Conservation (phyloP, 2,888 invertebrate species). For the Tineola bisselliella region DNA sequence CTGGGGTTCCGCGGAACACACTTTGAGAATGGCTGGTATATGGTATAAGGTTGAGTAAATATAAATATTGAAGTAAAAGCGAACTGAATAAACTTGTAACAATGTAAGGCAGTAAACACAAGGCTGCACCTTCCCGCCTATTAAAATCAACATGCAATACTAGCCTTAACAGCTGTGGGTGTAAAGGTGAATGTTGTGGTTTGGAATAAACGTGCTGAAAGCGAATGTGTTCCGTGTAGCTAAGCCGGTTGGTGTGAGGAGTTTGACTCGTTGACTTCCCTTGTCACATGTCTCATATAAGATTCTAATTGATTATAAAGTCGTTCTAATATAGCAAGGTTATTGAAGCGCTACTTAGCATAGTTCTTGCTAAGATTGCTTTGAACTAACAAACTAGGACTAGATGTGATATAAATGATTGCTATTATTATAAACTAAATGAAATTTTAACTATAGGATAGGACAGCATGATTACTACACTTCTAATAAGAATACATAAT, state of each 20-base stretch:
- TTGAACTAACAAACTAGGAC: too few relatives aligned
- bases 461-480: too few relatives aligned
- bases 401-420: too few relatives aligned
- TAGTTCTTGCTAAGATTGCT: too few relatives aligned
- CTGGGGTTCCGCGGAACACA: too few relatives aligned
- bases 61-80: not conserved
- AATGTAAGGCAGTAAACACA: slow-evolving; percentile 6
- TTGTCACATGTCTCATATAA: not conserved
- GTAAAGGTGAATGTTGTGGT: not conserved
- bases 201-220: not conserved
- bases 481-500: too few relatives aligned
- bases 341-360: too few relatives aligned
- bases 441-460: too few relatives aligned
- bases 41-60: too few relatives aligned
- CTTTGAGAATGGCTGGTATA: too few relatives aligned
- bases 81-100: not conserved
- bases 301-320: not conserved
- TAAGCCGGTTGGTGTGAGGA: not conserved
- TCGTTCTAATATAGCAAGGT: not conserved
- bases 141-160: not conserved
- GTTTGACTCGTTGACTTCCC: not conserved
- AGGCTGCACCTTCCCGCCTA: not conserved
- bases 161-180: not conserved
- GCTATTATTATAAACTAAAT: too few relatives aligned
- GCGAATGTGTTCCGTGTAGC: slow-evolving; percentile 2